A percentile compares a stretch with the other conserved stretches of the same genome.
Evolutionary conservation across 2,797 vertebrate genomes (phyloP).

Genomic region (Melanotaenia trifasciata): DNA sequence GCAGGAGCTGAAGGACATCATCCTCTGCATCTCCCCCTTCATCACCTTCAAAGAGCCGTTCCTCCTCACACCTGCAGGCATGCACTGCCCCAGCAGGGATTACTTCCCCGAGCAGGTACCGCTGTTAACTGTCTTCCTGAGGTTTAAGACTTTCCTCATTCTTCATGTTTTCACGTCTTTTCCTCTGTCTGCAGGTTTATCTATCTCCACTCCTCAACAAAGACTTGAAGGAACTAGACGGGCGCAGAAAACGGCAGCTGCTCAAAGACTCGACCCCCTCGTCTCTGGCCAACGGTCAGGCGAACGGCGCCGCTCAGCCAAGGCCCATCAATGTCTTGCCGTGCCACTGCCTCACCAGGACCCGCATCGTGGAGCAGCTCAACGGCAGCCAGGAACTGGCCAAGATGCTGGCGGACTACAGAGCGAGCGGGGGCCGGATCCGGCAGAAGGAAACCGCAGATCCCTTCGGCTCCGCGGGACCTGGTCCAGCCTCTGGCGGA

Average conservation of each 20-base stretch:
- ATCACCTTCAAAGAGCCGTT: constrained; percentile 93
- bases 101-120: constrained; percentile 92
- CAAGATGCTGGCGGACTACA: constrained; percentile 93
- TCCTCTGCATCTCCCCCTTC: constrained; percentile 95
- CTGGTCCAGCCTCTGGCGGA: constrained; percentile 29
- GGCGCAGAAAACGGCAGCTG: constrained; percentile 91
- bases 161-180: not conserved
- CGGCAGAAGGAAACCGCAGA: constrained; percentile 83
- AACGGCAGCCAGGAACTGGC: constrained; percentile 87
- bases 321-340: constrained; percentile 87
- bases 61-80: constrained; percentile 89
- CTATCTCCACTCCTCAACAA: constrained; percentile 94
- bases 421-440: constrained; percentile 94
- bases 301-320: constrained; percentile 80
- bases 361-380: constrained; percentile 90
- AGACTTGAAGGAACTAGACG: constrained; percentile 92
- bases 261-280: constrained; percentile 88
- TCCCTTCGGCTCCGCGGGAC: constrained; percentile 78
- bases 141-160: no score
- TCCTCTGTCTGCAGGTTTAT: constrained; percentile 82
- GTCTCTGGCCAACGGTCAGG: constrained; percentile 66
- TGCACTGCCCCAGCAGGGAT: constrained; percentile 93
- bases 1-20: constrained; percentile 95
- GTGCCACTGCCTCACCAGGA: constrained; percentile 89
- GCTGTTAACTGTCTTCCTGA: no score